Conservation (phyloP, 2,113 vertebrate genomes). For the Semnornis frantzii region DNA sequence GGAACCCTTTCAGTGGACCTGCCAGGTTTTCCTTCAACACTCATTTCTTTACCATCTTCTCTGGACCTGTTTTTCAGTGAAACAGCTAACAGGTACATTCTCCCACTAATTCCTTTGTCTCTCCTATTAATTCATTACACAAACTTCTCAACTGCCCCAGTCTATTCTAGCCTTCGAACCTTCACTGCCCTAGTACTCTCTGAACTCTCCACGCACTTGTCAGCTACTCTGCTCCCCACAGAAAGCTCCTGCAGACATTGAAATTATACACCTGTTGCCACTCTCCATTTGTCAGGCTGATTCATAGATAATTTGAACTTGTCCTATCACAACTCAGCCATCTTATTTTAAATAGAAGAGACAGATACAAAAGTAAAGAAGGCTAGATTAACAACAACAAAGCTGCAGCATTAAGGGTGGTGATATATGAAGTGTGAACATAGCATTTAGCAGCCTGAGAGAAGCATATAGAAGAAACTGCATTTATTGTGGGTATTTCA, state of each 20-base stretch:
- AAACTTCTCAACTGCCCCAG: background rate
- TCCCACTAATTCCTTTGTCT: background rate
- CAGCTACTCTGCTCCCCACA: background rate
- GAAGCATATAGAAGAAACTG: background rate
- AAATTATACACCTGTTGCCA: background rate
- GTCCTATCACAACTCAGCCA: background rate
- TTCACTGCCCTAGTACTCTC: background rate
- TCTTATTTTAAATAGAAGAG: background rate
- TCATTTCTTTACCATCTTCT: background rate
- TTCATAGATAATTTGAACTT: accelerated
- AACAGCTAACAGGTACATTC: background rate
- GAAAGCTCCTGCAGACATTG: background rate
- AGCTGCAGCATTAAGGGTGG: background rate
- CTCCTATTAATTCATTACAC: background rate
- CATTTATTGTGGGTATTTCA: background rate
- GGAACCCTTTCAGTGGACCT: background rate
- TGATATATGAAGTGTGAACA: background rate
- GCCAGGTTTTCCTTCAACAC: background rate
- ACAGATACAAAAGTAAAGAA: background rate
- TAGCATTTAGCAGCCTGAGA: background rate
- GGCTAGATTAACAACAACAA: too few species aligned
- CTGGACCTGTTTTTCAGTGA: background rate
- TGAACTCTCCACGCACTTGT: background rate
- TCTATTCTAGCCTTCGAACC: background rate
- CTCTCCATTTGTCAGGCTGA: background rate